Conservation (phyloP, 2,113 vertebrate genomes). For the Polypterus bichir region DNA sequence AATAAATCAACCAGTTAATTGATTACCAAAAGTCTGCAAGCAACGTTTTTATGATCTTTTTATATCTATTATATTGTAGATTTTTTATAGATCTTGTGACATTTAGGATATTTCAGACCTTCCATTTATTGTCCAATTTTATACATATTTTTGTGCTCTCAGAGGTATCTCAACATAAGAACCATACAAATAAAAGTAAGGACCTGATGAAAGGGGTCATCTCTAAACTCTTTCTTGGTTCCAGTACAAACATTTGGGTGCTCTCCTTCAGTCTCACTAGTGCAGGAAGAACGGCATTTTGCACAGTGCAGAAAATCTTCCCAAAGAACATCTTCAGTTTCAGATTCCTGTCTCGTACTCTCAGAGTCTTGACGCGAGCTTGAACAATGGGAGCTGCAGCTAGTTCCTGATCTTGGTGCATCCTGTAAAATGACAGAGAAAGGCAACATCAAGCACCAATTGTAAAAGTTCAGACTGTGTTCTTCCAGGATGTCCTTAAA, state of each 20-base stretch:
- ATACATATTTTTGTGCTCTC: neutral
- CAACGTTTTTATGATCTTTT: too few relatives aligned
- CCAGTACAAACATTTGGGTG: conserved; percentile 61
- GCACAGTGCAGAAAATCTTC: conserved; percentile 93
- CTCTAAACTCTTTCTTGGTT: conserved; percentile 83
- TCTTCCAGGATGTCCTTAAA: too few relatives aligned
- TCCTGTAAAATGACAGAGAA: conserved; percentile 52
- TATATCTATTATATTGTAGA: too few relatives aligned
- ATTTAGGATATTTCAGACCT: too few relatives aligned
- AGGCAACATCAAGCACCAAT: too few relatives aligned
- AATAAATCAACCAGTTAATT: too few relatives aligned
- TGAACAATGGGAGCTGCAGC: conserved; percentile 88
- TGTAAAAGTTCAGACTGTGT: too few relatives aligned
- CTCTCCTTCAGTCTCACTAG: conserved; percentile 85
- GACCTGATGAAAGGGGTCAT: conserved; percentile 96
- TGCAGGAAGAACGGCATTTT: conserved; percentile 85
- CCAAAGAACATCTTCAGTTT: conserved; percentile 93
- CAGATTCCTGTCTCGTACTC: conserved; percentile 82
- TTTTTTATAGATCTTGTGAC: too few relatives aligned
- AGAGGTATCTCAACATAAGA: neutral
- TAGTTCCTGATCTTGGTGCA: conserved; percentile 75
- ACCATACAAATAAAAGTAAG: conserved; percentile 6
- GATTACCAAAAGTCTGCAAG: too few relatives aligned
- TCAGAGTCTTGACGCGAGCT: conserved; percentile 90
- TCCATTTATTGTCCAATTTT: too few relatives aligned